These are phyloP conservation scores for Salticus scenicus DNA, from an alignment of 2,888 invertebrate species.

Conservation along the genomic window DNA sequence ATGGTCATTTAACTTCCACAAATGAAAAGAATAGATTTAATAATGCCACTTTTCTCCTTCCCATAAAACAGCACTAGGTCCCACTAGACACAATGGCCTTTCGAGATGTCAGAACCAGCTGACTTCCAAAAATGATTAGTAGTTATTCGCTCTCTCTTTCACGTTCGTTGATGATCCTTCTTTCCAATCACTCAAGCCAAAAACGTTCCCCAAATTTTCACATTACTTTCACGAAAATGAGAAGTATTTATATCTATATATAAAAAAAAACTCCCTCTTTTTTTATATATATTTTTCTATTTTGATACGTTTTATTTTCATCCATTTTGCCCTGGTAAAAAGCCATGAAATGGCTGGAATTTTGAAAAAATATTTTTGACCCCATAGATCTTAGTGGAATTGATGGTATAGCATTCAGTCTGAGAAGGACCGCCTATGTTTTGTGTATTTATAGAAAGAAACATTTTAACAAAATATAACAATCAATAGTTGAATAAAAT, in stretches of 20 bases:
- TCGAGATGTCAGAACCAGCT: conserved; percentile 60
- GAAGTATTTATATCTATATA: neutral
- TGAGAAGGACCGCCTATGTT: too few relatives aligned
- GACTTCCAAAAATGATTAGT: conserved; percentile 66
- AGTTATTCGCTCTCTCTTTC: conserved; percentile 37
- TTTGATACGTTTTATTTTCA: conserved; percentile 38
- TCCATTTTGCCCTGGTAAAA: conserved; percentile 27
- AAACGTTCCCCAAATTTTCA: conserved; percentile 62
- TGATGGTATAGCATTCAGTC: too few relatives aligned
- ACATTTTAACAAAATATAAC: too few relatives aligned
- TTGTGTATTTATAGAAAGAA: too few relatives aligned
- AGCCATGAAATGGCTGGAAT: conserved; percentile 5
- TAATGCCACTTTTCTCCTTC: conserved; percentile 30
- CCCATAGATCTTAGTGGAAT: neutral
- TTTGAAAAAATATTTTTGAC: neutral
- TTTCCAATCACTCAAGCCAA: conserved; percentile 56
- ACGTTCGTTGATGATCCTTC: conserved; percentile 53
- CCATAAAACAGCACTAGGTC: conserved; percentile 1
- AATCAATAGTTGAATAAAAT: too few relatives aligned
- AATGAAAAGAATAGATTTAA: conserved; percentile 59
- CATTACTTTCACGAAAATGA: conserved; percentile 37
- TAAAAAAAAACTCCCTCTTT: too few relatives aligned
- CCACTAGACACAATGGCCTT: conserved; percentile 50
- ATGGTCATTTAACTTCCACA: conserved; percentile 30
- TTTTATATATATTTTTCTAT: conserved; percentile 4